A percentile compares a stretch with the other conserved stretches of the same genome.
These are phyloP conservation scores for Eufriesea mexicana DNA, from an alignment of 1,140 invertebrate species.

Conservation along the genomic window DNA sequence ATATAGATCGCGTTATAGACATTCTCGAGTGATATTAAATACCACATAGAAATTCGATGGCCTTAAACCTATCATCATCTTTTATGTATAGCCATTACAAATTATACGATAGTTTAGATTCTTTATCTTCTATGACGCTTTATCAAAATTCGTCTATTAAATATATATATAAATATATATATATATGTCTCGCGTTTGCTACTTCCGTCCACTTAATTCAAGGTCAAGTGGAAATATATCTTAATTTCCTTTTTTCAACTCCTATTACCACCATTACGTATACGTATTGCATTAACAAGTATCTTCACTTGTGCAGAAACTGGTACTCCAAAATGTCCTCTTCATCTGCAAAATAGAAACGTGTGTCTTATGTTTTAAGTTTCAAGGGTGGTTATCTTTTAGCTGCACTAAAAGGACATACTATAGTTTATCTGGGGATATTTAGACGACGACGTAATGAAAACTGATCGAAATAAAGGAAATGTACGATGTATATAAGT, in stretches of 20 bases:
- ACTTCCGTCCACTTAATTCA: constrained; percentile 66
- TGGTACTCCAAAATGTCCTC: constrained; percentile 80
- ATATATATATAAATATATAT: constrained; percentile 77
- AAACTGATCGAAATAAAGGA: not conserved
- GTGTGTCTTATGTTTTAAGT: constrained; percentile 29
- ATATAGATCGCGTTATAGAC: constrained; percentile 42
- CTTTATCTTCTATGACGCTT: constrained; percentile 72
- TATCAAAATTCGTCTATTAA: constrained; percentile 79
- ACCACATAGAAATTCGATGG: constrained; percentile 52
- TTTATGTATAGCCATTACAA: constrained; percentile 67
- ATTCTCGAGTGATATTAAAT: constrained; percentile 56
- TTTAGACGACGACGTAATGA: not conserved
- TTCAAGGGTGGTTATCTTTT: not conserved
- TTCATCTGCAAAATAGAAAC: constrained; percentile 71
- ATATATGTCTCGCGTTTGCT: constrained; percentile 71
- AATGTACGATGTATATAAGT: constrained; percentile 13
- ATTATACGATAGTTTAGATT: constrained; percentile 61
- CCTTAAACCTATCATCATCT: constrained; percentile 51
- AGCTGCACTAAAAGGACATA: constrained; percentile 43
- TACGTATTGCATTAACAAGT: constrained; percentile 59
- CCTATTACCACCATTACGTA: constrained; percentile 55
- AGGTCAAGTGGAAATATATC: constrained; percentile 65
- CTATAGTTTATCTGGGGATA: constrained; percentile 15
- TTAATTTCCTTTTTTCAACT: constrained; percentile 43
- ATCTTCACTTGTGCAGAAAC: constrained; percentile 78